Base-by-base conservation (phyloP, 2,888 invertebrate species). In the Polydrusus tereticollis region DNA sequence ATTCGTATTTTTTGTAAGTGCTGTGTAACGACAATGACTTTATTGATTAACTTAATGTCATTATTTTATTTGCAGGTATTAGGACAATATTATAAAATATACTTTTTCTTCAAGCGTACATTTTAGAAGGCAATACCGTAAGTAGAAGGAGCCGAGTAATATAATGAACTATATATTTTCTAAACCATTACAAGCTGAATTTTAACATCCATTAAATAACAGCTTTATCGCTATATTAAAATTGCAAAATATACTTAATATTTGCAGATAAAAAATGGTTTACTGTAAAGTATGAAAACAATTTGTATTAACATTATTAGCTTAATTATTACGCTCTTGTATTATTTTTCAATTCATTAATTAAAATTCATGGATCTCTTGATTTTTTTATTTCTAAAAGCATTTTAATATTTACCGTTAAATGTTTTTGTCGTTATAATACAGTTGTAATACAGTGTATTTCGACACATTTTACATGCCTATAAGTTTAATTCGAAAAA, bases 21-120 rank as follows among this genome's bases (percentile, higher is more conserved):
- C 41, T 41, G 41, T 41, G 41, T 41, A 41, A 41, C 41, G 14
- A 41, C 41, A 41, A 41, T 41, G 41, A 41, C 41, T n/a, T 41
- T 14, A 41, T 14, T 41, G 14, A n/a, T n/a, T 20, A 20, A 8
- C 14, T 8, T 20, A 45, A 6, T 41, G 3, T 45, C n/a, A n/a
- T n/a, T n/a, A n/a, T 20, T 20, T 45, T 45, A 45, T 20, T 45
- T 45, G 20, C 45, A 20, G 8, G 20, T 45, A 18, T 45, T 45
- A 8, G 14, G 18, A 20, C 8, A 20, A 45, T n/a, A n/a, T n/a
- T n/a, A n/a, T n/a, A n/a, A n/a, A n/a, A n/a, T n/a, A n/a, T n/a
- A n/a, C n/a, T n/a, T n/a, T n/a, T n/a, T n/a, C n/a, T n/a, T n/a
- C n/a, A n/a, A n/a, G n/a, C n/a, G n/a, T n/a, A n/a, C n/a, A n/a